A percentile compares a stretch with the other conserved stretches of the same genome.
phyloP scores from a whole-genome alignment of 2,797 vertebrate genomes.

The Pseudomugil tenellus region DNA sequence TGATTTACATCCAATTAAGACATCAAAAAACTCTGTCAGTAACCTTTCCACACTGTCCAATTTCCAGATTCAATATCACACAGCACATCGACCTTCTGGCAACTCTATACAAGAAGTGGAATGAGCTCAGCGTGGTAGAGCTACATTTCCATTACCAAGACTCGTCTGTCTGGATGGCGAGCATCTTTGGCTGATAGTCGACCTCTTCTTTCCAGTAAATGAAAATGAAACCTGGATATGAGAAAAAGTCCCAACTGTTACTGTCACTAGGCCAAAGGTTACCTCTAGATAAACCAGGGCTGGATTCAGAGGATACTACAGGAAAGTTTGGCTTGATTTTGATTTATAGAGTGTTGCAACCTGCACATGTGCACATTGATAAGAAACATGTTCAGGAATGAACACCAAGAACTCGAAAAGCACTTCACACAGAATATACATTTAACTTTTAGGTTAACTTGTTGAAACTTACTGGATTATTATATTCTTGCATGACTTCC shows the following conservation, averaged over 20 bases:
- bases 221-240: conserved; percentile 59
- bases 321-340: no score
- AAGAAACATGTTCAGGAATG: background rate
- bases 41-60: conserved; percentile 51
- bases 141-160: conserved; percentile 50
- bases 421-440: background rate
- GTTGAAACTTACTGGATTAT: background rate
- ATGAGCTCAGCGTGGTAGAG: conserved; percentile 50
- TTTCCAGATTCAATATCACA: conserved; percentile 51
- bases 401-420: background rate
- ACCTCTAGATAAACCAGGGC: conserved; percentile 26
- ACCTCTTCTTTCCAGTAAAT: conserved; percentile 38
- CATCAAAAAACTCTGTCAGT: conserved; percentile 31
- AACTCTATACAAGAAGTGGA: conserved; percentile 39
- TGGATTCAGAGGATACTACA: conserved; percentile 5
- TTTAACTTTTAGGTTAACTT: background rate
- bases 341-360: background rate
- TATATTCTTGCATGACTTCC: background rate
- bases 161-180: conserved; percentile 40
- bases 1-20: conserved; percentile 67
- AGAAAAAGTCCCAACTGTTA: conserved; percentile 29
- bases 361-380: conserved; percentile 6
- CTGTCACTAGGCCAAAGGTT: conserved; percentile 45
- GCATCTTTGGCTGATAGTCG: conserved; percentile 42
- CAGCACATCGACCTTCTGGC: conserved; percentile 54